Base-by-base conservation (phyloP, 2,888 invertebrate species). In the Periphyllus acericola region DNA sequence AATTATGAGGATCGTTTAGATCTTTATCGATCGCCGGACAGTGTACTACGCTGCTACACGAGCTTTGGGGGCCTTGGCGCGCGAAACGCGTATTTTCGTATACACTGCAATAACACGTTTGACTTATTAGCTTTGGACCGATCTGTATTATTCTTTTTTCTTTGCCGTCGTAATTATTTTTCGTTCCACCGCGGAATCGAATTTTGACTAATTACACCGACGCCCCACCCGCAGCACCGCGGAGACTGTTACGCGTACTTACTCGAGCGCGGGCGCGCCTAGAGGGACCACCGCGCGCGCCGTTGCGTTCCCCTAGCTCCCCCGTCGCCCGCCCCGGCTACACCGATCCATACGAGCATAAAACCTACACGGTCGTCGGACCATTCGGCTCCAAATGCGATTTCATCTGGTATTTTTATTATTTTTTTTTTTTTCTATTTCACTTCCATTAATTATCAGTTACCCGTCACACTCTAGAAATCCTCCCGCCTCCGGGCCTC, bases 1-100 rank as follows among this genome's bases (percentile, higher is more conserved):
- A 71, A 72, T 68, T 82, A 82, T 40, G 40, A 68, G 46, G 81
- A 82, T 46, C 82, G 82, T 82, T 82, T 82, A 83, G 82, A 83
- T 83, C 25, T n/a, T 55, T 83, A 83, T 83, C 82, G 72, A 36
- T 36, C 36, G 6, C 17, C 79, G 55, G 52, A 79, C 66, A 25
- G 17, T 68, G 52, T 25, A 25, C n/a, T 34, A 34, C 34, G 52
- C 55, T 55, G 21, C 36, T 6, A 52, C 81, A 40, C 29, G 29
- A n/a, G 74, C 74, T 74, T 74, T 40, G 36, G 79, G 60, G 60
- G 60, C 60, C n/a, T 19, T 36, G 36, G n/a, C 34, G 79, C 60
- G 60, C 25, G 60, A 60, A 60, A 21, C 25, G 11, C 14, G 8
- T 11, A 14, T 46, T 5, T 36, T 36, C 3, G 4, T 6, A 6